phyloP scores from a whole-genome alignment of 2,797 vertebrate species.

The Hippopotamyrus pictus region DNA sequence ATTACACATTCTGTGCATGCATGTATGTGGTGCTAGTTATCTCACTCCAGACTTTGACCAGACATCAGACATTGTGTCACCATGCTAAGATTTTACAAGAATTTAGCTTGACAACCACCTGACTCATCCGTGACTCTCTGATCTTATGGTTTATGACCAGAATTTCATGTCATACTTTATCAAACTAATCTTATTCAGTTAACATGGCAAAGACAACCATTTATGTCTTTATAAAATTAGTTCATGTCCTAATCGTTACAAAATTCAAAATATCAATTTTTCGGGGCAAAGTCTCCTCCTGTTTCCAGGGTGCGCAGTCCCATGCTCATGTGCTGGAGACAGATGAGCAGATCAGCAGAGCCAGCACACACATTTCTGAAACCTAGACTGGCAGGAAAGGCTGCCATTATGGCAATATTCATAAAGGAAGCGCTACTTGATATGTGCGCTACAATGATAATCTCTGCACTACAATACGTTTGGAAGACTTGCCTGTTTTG shows the following conservation, averaged over 20 bases:
- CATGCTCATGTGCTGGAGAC: not conserved
- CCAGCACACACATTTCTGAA: not conserved
- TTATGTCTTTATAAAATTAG: not conserved
- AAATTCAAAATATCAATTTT: not conserved
- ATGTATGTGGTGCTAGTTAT: not conserved
- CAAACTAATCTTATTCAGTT: not conserved
- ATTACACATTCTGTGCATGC: not conserved
- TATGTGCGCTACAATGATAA: not conserved
- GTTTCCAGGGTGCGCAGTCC: not conserved
- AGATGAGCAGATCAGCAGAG: not conserved
- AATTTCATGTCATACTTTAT: not conserved
- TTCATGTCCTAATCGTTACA: not conserved
- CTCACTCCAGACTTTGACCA: constrained; percentile 9
- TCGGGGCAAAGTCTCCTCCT: not conserved
- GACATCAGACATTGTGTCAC: not conserved
- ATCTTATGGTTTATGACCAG: not conserved
- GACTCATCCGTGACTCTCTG: not conserved
- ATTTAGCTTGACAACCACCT: not conserved
- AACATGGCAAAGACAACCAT: not conserved
- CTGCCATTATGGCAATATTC: not conserved
- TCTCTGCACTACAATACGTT: not conserved
- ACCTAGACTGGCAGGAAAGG: not conserved
- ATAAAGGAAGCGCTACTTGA: not conserved
- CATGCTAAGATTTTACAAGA: not conserved
- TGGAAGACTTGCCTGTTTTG: not conserved